Conservation (phyloP, 1,140 invertebrate genomes). For the Trinorchestia longiramus region DNA sequence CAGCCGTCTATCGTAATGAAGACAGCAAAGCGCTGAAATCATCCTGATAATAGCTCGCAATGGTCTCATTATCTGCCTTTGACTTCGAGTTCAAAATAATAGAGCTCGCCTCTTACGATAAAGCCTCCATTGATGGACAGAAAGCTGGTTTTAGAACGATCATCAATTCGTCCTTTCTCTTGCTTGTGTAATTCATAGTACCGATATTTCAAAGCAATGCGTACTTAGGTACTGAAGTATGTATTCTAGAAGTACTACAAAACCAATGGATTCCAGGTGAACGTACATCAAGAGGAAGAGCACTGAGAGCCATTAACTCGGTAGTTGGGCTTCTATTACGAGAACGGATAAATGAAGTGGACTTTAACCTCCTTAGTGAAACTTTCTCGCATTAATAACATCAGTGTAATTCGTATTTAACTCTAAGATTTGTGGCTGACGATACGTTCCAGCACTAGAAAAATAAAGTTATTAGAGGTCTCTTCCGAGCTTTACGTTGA, state of each 20-base stretch:
- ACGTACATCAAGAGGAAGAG: background rate
- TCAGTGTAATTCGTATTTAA: too few relatives aligned
- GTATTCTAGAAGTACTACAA: background rate
- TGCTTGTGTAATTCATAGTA: background rate
- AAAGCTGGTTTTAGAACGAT: background rate
- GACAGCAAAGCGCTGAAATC: conserved; percentile 42
- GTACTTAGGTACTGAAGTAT: background rate
- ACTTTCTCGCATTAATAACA: too few relatives aligned
- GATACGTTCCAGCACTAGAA: too few relatives aligned
- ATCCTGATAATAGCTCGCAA: background rate
- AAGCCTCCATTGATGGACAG: background rate
- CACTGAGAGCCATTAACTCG: background rate
- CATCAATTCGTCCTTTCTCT: background rate
- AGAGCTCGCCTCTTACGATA: background rate
- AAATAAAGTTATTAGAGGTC: too few relatives aligned
- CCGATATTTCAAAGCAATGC: background rate
- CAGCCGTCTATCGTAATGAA: conserved; percentile 4
- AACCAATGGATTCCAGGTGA: background rate
- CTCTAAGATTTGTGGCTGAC: too few relatives aligned
- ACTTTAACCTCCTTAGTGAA: too few relatives aligned
- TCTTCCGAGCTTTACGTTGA: background rate
- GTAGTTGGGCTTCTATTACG: background rate
- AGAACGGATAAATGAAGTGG: background rate
- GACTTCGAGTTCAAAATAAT: conserved; percentile 37
- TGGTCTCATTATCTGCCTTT: background rate